Base-by-base conservation (phyloP, 2,888 invertebrate genomes). In the Drosophila picticornis region DNA sequence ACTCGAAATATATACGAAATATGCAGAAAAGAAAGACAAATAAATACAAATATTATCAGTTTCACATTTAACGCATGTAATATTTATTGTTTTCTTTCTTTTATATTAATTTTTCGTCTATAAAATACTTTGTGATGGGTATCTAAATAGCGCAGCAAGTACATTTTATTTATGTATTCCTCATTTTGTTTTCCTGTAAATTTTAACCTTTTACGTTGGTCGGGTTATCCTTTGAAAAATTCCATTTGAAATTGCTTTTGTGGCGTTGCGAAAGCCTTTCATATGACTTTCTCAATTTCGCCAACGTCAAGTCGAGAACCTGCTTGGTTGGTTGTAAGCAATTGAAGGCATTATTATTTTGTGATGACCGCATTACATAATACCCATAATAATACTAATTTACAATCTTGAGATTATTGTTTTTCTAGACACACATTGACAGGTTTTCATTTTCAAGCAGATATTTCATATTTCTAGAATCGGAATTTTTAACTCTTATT, bases 201-300 rank as follows among this genome's bases (percentile, higher is more conserved):
- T 38, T 38, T 56, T 56, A 65, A 52, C 57, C 60, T 27, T 66
- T 58, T 32, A 51, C 29, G 9, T 56, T 61, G 48, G n/a, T 57
- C 22, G 43, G 31, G 4, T 7, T 36, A 43, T 65, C 36, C 16
- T 61, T 50, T n/a, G 36, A 11, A 50, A 56, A 72, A 66, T 73
- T 61, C 70, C 68, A 53, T 68, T 76, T 70, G 75, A 75, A 81
- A 86, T 84, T 81, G 69, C 66, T 60, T 83, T 72, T 73, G 64
- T 59, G 58, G 68, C 58, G 53, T 52, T 55, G 22, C 4, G 19
- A 59, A 67, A 73, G 68, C 59, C 71, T 76, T 85, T 85, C 67
- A 77, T 55, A 32, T 10, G 27, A 19, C 19, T 50, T n/a, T 34
- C 22, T 3, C 7, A 60, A 29, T 65, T 55, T 53, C 4, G 34